phyloP scores from a whole-genome alignment of 2,113 vertebrate species.

The Rhagologus leucostigma region DNA sequence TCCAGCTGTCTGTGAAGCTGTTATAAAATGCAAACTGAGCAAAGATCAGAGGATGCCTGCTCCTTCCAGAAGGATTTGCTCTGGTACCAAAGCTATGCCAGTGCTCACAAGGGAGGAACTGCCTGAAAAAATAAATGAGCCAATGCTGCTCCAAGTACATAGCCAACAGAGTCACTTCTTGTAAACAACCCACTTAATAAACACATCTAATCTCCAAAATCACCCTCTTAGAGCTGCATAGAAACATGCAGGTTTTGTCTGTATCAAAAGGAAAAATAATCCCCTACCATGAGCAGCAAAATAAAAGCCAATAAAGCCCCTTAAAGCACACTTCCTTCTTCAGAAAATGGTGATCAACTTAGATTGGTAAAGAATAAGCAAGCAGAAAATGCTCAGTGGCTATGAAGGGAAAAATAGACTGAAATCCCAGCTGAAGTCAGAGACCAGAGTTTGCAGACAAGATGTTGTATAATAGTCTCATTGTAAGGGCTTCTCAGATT shows the following conservation, averaged over 20 bases:
- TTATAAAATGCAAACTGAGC: neutral
- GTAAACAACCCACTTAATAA: neutral
- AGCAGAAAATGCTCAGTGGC: neutral
- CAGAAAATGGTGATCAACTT: neutral
- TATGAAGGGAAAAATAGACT: neutral
- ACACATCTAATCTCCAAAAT: neutral
- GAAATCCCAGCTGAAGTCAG: neutral
- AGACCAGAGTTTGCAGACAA: neutral
- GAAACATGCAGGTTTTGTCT: neutral
- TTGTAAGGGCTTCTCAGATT: neutral
- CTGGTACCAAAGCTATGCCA: neutral
- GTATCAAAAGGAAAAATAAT: neutral
- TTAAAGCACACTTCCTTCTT: neutral
- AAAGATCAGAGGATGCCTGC: neutral
- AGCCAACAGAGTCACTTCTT: neutral
- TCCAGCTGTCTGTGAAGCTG: neutral
- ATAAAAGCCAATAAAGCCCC: neutral
- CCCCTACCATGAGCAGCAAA: neutral
- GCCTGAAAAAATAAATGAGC: neutral
- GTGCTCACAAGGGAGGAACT: neutral
- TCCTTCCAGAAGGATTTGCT: neutral
- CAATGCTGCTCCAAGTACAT: neutral
- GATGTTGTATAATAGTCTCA: neutral
- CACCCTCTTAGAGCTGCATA: neutral
- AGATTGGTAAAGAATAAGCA: neutral